phyloP scores from a whole-genome alignment of 2,113 vertebrate species.

The Neolamprologus brichardi region DNA sequence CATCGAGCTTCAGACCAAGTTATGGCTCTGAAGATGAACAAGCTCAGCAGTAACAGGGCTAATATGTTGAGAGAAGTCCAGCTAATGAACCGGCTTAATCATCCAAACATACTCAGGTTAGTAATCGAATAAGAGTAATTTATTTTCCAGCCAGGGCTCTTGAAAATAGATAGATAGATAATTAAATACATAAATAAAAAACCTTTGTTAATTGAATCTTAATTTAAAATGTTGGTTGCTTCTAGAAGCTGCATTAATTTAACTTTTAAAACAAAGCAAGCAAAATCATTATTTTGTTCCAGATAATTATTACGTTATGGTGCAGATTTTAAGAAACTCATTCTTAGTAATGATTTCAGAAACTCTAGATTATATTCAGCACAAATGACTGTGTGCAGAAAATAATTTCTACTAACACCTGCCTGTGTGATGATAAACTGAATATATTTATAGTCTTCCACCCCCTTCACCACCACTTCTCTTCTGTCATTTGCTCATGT shows the following conservation, averaged over 20 bases:
- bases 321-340: neutral
- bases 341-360: neutral
- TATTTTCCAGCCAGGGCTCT: too few species aligned
- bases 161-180: fast-evolving
- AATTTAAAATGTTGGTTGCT: neutral
- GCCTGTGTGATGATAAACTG: neutral
- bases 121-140: neutral
- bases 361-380: neutral
- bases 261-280: neutral
- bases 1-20: slow-evolving; percentile 92
- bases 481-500: neutral
- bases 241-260: neutral
- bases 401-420: neutral
- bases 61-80: slow-evolving; percentile 98
- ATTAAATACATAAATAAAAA: neutral
- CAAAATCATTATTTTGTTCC: neutral
- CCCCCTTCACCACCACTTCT: neutral
- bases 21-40: slow-evolving; percentile 99
- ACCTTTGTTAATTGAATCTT: neutral
- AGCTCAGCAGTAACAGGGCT: slow-evolving; percentile 90
- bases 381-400: neutral
- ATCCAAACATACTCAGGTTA: slow-evolving; percentile 93
- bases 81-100: slow-evolving; percentile 96
- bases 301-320: neutral
- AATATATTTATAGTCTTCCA: neutral